Evolutionary conservation across 2,888 invertebrate species (phyloP), one percentile per base, ranked within the genome.

Genomic region (Drosophila yooni): DNA sequence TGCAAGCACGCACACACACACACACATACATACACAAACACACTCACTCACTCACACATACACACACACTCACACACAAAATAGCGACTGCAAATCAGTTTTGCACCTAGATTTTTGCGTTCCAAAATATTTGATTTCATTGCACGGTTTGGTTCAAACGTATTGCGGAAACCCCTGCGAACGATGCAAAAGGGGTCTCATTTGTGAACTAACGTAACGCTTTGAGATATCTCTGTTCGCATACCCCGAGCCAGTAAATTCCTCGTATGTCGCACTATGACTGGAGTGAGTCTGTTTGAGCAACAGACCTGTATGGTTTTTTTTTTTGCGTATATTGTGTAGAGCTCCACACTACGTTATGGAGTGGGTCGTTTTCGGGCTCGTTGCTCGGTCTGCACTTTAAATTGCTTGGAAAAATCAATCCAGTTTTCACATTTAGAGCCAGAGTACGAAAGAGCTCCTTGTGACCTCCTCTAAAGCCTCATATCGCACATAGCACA

Each of bases 371-470:
- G 43, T 10, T n/a, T 25, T 29, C 38, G 68, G 50, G n/a, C 15
- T 33, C 40, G 31, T 38, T 63, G 54, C 34, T 54, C 60, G 66
- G 66, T 73, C 58, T 80, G 72, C 85, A 89, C 88, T 88, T 89
- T 85, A 88, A 89, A 89, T 86, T 86, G 90, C 88, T 89, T 82
- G 88, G 90, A 85, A 85, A 86, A 89, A 86, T 89, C 88, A 89
- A 89, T 89, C 86, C 85, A 88, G 81, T 81, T 89, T 87, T 74
- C 50, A 27, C 27, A 53, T 25, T 15, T 10, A 11, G 25, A 25
- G 57, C 29, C 40, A 72, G 64, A 13, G 70, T 15, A 25, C 25
- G 46, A n/a, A 56, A 34, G 43, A 68, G 68, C 81, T 73, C 57
- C 65, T 86, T 83, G 66, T 81, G 82, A 62, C 71, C 71, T 74